Conservation (phyloP, 1,140 invertebrate genomes). For the Coptotermes formosanus region DNA sequence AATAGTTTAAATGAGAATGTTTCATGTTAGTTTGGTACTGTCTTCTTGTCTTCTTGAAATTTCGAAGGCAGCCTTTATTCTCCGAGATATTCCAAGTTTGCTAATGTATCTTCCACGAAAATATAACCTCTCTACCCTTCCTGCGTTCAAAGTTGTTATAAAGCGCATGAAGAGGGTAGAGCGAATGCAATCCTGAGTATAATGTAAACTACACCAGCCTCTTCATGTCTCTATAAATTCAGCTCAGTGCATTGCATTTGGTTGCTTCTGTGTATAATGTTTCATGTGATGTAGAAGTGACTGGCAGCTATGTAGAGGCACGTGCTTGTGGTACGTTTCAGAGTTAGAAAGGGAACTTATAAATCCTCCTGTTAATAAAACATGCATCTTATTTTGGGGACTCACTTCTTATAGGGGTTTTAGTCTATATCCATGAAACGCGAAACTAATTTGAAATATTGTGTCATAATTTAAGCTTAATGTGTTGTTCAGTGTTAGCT, state of each 20-base stretch:
- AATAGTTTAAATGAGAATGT: constrained; percentile 14
- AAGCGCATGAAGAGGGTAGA: background rate
- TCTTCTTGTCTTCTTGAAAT: constrained; percentile 1
- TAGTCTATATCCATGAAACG: no score
- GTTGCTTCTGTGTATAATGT: background rate
- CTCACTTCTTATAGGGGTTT: no score
- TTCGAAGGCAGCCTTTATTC: constrained; percentile 6
- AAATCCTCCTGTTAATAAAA: no score
- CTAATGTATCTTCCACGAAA: constrained; percentile 1
- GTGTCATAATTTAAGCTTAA: no score
- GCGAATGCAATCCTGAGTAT: background rate
- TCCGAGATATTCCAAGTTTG: background rate
- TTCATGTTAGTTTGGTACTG: constrained; percentile 5
- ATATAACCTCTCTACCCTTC: background rate
- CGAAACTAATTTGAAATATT: no score
- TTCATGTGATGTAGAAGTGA: background rate
- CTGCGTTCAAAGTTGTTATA: background rate
- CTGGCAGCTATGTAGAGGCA: no score
- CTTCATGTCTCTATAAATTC: background rate
- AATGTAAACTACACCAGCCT: background rate
- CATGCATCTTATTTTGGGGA: no score
- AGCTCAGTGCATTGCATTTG: background rate
- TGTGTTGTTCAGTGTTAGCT: no score
- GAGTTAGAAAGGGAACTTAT: no score
- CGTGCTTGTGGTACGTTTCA: no score